phyloP scores from a whole-genome alignment of 2,113 vertebrate species.

The Serranochromis macrocephalus region DNA sequence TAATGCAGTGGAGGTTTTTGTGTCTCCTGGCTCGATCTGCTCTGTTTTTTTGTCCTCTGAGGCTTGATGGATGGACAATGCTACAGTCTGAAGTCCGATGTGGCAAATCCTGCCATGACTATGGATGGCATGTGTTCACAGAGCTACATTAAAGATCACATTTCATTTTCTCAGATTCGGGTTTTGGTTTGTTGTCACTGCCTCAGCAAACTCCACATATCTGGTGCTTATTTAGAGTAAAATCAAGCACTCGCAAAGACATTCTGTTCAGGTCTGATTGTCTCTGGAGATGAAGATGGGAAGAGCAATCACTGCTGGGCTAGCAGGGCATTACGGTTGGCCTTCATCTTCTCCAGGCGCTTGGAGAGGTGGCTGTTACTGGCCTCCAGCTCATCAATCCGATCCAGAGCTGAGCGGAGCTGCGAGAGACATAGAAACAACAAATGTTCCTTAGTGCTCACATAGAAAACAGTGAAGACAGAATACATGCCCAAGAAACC shows the following conservation, averaged over 20 bases:
- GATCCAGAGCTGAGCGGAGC: constrained; percentile 87
- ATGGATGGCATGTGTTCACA: background rate
- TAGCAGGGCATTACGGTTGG: constrained; percentile 81
- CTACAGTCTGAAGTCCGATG: background rate
- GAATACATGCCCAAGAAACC: background rate
- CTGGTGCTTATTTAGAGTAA: background rate
- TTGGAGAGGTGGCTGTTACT: constrained; percentile 86
- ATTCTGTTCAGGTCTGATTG: background rate
- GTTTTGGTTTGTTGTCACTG: background rate
- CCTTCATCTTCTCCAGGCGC: constrained; percentile 94
- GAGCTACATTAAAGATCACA: background rate
- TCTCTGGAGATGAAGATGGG: background rate
- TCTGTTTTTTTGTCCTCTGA: background rate
- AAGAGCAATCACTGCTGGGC: constrained; percentile 72
- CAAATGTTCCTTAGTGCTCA: no score
- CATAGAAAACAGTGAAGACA: background rate
- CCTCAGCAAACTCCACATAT: background rate
- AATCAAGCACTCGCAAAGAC: background rate
- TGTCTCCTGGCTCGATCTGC: background rate
- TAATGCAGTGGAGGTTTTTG: background rate
- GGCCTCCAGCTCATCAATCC: constrained; percentile 84
- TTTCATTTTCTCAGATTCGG: background rate
- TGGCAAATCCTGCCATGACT: background rate
- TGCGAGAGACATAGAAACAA: constrained; percentile 29
- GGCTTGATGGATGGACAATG: background rate